Percentiles rank a stretch among this genome's conserved stretches.
Evolutionary conservation across 2,797 vertebrate genomes (phyloP).

Genomic region (Urocyon cinereoargenteus): DNA sequence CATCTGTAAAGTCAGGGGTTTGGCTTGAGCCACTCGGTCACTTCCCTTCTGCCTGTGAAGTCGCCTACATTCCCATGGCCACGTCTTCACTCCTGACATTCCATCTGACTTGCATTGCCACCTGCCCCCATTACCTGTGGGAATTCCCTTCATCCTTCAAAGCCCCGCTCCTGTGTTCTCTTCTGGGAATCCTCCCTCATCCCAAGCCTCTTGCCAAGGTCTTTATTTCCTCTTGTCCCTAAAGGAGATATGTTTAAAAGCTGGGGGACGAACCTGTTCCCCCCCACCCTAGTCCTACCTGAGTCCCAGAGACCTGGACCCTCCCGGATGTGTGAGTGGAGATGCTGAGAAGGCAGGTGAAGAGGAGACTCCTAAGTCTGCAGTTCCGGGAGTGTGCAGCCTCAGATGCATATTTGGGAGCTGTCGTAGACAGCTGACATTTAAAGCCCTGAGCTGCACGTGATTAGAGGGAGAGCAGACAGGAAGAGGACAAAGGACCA

Average conservation of each 20-base stretch:
- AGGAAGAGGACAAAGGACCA: neutral
- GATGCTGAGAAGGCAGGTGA: neutral
- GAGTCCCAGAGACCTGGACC: too few relatives aligned
- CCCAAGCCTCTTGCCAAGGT: neutral
- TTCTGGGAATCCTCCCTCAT: neutral
- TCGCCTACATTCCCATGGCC: neutral
- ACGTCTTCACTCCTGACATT: too few relatives aligned
- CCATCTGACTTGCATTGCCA: rapidly evolving
- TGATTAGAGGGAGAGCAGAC: neutral
- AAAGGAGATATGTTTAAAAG: neutral
- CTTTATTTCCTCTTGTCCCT: neutral
- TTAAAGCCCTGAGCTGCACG: neutral
- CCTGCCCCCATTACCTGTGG: rapidly evolving
- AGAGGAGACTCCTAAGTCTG: neutral
- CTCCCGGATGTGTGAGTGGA: neutral
- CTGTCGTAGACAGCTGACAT: neutral
- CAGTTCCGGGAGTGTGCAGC: neutral
- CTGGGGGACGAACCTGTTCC: neutral
- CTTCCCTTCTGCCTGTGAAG: neutral
- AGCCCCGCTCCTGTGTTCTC: neutral
- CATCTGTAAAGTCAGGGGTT: neutral
- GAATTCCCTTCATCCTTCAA: neutral
- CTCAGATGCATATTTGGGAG: neutral
- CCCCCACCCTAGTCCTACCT: neutral
- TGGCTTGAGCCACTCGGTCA: neutral